Evolutionary conservation across 1,140 invertebrate species (phyloP), one percentile per base, ranked within the genome.

Genomic region (Bilobella aurantiaca): DNA sequence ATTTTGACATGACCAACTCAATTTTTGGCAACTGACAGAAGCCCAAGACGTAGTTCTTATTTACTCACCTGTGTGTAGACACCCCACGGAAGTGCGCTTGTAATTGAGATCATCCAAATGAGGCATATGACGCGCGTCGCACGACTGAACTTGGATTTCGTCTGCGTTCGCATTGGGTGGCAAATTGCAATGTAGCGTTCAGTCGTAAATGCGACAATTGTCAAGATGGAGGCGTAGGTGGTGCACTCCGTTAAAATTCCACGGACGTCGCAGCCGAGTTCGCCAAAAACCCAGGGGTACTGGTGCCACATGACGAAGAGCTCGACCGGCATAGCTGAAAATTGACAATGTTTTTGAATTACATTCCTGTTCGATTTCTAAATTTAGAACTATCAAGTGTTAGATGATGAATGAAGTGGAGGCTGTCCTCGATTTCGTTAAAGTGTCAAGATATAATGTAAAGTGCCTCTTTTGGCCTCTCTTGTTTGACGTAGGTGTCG

Each of bases 281-380:
- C 70, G 1, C 70, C 70, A 63, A 72, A 72, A 23, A 72, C 67
- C 70, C 70, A 69, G 14, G 93, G 93, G 79, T 96, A 96, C 75
- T 94, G 90, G 75, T 94, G 89, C 91, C 91, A 96, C 74, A 90
- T 90, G 0, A 89, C 80, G 63, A 87, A 87, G 3, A 96, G 79
- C 74, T 96, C 93, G 74, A 91, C 86, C 0, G 93, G 93, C 53
- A 96, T 78, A 69, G 90, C 92, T 93, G 34, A n/a, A n/a, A n/a
- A n/a, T n/a, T n/a, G n/a, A n/a, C n/a, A n/a, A n/a, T n/a, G n/a
- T n/a, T n/a, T n/a, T n/a, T n/a, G n/a, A n/a, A n/a, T n/a, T n/a
- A n/a, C n/a, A n/a, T n/a, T n/a, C n/a, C n/a, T n/a, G n/a, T n/a
- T n/a, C n/a, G n/a, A n/a, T n/a, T n/a, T n/a, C n/a, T n/a, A n/a